Base-by-base conservation (phyloP, 1,140 invertebrate species). In the Dufourea novaeangliae region DNA sequence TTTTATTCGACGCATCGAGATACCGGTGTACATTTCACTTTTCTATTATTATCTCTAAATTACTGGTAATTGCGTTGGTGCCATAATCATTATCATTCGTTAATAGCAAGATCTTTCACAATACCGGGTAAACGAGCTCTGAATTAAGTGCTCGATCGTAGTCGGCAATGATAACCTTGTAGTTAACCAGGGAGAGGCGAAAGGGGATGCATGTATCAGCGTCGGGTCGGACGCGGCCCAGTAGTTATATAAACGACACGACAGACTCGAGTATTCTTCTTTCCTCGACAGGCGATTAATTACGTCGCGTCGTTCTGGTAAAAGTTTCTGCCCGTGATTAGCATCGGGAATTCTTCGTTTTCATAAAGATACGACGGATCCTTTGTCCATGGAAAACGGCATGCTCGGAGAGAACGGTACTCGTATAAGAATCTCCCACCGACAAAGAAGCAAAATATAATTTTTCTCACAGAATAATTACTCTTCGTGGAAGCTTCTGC, bases 271-370 rank as follows among this genome's bases (percentile, higher is more conserved):
- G 7, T n/a, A n/a, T n/a, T 20, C 34, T 82, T 73, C 72, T 57
- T 64, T 75, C 54, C 27, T 44, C 79, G 50, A 82, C 80, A 56
- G 75, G 76, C 77, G 82, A 86, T 86, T 86, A 84, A 86, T 86
- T 86, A 80, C 59, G n/a, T 20, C 12, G 25, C 14, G 17, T 6
- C 3, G 17, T 7, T 20, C n/a, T n/a, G n/a, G 46, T n/a, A n/a
- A 52, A 67, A 57, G 12, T 68, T 67, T 75, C n/a, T 56, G n/a
- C 25, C n/a, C 29, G n/a, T 52, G 20, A 44, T 74, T 66, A 56
- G 25, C 37, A 34, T 67, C n/a, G 12, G 14, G n/a, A 32, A 57
- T n/a, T 34, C 34, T 27, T 34, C 12, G 17, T 57, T 34, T 52
- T 22, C 3, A 32, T 37, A 14, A 56, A 32, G 20, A 74, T 22